These are phyloP conservation scores for Ophiothrix spiculata DNA, from an alignment of 35 echinoderm and acorn worm species.

Conservation along the genomic window DNA sequence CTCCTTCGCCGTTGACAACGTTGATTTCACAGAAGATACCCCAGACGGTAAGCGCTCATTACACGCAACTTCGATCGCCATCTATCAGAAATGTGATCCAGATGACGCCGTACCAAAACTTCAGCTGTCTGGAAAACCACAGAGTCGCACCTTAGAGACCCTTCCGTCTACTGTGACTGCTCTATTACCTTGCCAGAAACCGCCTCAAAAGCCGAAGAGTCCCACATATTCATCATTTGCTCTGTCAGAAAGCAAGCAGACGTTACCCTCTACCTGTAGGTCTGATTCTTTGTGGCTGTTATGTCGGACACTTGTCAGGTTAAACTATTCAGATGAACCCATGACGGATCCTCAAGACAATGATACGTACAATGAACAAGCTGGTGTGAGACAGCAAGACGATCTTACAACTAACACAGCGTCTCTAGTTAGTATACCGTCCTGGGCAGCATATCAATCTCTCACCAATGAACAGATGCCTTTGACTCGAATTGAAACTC, in stretches of 20 bases:
- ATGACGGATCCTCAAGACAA: too few relatives aligned
- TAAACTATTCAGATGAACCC: too few relatives aligned
- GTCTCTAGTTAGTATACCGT: slow-evolving; percentile 17
- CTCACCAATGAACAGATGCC: neutral
- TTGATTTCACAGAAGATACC: slow-evolving; percentile 49
- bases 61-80: too few relatives aligned
- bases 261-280: neutral
- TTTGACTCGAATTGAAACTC: slow-evolving; percentile 5
- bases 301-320: neutral
- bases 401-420: too few relatives aligned
- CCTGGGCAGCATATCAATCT: slow-evolving; percentile 42
- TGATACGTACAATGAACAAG: too few relatives aligned
- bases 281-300: neutral
- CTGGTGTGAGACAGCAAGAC: too few relatives aligned
- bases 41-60: too few relatives aligned
- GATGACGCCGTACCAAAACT: neutral
- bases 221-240: neutral
- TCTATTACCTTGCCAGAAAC: neutral
- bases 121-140: neutral
- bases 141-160: neutral
- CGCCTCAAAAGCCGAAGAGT: neutral
- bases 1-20: neutral
- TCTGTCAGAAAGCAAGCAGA: neutral
- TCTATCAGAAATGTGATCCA: neutral
- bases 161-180: neutral